Evolutionary conservation across 2,888 invertebrate species (phyloP).

Genomic region (Sphaerolaimus hirsutus): DNA sequence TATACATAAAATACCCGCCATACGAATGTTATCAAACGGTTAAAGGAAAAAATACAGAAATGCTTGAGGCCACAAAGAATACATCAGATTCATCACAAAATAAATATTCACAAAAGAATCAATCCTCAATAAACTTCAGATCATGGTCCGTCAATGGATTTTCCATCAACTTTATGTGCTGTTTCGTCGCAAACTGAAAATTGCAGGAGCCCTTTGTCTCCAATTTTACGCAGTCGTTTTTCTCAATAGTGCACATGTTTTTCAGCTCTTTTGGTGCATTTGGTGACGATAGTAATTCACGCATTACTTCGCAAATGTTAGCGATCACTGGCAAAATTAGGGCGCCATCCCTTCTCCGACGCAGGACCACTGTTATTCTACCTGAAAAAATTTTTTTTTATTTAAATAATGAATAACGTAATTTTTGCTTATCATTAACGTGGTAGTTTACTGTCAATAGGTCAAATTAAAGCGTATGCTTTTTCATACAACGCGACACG

Average conservation of each 20-base stretch:
- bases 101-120: no score
- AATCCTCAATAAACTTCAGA: background rate
- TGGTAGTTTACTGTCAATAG: no score
- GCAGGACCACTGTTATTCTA: slow-evolving; percentile 1
- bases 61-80: no score
- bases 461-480: no score
- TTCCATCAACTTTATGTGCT: slow-evolving; percentile 19
- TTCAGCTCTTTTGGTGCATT: slow-evolving; percentile 7
- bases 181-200: slow-evolving; percentile 17
- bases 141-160: background rate
- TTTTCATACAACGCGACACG: no score
- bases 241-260: slow-evolving; percentile 13
- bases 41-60: no score
- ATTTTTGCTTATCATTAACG: no score
- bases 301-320: slow-evolving; percentile 18
- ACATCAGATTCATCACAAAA: no score
- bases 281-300: slow-evolving; percentile 8
- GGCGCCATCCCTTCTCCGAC: slow-evolving; percentile 16
- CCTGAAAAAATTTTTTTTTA: background rate
- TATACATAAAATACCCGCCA: no score
- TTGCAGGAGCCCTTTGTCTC: slow-evolving; percentile 3
- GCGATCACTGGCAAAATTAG: slow-evolving; percentile 19
- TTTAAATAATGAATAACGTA: background rate
- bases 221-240: slow-evolving; percentile 9
- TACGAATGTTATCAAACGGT: no score